Percentiles rank a stretch among this genome's conserved stretches.
These are phyloP conservation scores for Drosophila nr. perissopoda DNA, from an alignment of 2,888 invertebrate species.

Conservation along the genomic window DNA sequence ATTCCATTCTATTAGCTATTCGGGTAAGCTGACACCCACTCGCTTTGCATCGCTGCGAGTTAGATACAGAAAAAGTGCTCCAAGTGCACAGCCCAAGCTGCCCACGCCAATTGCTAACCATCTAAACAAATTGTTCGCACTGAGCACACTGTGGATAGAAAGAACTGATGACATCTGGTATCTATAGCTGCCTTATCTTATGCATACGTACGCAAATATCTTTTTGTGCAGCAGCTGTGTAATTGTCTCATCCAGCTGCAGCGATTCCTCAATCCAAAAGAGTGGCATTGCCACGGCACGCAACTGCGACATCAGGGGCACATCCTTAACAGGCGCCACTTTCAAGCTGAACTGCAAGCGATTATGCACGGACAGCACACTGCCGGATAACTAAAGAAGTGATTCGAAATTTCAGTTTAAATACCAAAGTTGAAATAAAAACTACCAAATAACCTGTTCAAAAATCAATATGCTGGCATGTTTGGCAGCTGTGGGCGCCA, in stretches of 20 bases:
- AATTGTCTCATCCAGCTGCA: slow-evolving; percentile 56
- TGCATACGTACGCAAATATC: slow-evolving; percentile 61
- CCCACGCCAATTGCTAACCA: slow-evolving; percentile 63
- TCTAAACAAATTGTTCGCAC: slow-evolving; percentile 58
- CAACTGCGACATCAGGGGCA: slow-evolving; percentile 88
- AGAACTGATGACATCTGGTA: not conserved
- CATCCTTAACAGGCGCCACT: slow-evolving; percentile 87
- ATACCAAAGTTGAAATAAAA: not conserved
- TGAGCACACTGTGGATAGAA: slow-evolving; percentile 46
- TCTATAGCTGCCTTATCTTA: not conserved
- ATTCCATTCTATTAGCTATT: not conserved
- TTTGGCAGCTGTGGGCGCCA: slow-evolving; percentile 88
- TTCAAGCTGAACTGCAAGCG: slow-evolving; percentile 90
- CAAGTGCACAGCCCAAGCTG: slow-evolving; percentile 44
- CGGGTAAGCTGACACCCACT: slow-evolving; percentile 15
- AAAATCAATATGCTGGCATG: slow-evolving; percentile 91
- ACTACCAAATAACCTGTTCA: slow-evolving; percentile 87
- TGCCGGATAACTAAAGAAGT: slow-evolving; percentile 85
- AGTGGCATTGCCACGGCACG: slow-evolving; percentile 88
- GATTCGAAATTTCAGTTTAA: not conserved
- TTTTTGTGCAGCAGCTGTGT: slow-evolving; percentile 62
- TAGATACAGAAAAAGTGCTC: slow-evolving; percentile 44
- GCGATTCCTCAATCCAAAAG: slow-evolving; percentile 92
- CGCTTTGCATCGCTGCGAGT: slow-evolving; percentile 38
- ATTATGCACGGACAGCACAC: slow-evolving; percentile 89